Evolutionary conservation across 2,113 vertebrate genomes (phyloP), one percentile per base, ranked within the genome.

Genomic region (Myotis yumanensis): DNA sequence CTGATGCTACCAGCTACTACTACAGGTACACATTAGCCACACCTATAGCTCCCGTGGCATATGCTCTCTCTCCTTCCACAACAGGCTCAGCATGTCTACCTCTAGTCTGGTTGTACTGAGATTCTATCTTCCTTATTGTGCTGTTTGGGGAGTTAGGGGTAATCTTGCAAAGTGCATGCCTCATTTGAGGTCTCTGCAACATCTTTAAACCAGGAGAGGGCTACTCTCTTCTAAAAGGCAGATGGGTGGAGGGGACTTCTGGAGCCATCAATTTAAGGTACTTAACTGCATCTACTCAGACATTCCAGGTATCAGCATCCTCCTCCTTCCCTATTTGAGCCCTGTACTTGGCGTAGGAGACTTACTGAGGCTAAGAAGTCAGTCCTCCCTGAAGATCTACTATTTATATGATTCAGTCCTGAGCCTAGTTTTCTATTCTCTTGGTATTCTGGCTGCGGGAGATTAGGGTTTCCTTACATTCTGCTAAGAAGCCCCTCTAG

Each of bases 391-490:
- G 48, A 79, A 91, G 64, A 3, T 40, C 35, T 37, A 40, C 57
- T 57, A 48, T 69, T 90, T 80, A 73, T 51, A 80, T 43, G 48
- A 94, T 68, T 46, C 62, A 62, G 28, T 75, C 22, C 35, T 73
- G 81, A 92, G 12, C 46, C 52, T 51, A 15, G 68, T 46, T 92
- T 90, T 77, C 68, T 86, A 18, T 52, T 89, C 57, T 77, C 43
- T 85, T 75, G 68, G 10, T 59, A 40, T 66, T 79, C 66, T 48
- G 43, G 72, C n/a, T 82, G 8, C 2, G 69, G 32, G 59, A 93
- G 17, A 86, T 87, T 35, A 37, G 89, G 43, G 7, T 68, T 86
- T 94, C n/a, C 43, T 89, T 90, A 69, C 82, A 82, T 64, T 10
- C 40, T 28, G 15, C 72, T 43, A 85, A 94, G 75, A 51, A 93